Base-by-base conservation (phyloP, 1,140 invertebrate genomes). In the Tyrophagus putrescentiae region DNA sequence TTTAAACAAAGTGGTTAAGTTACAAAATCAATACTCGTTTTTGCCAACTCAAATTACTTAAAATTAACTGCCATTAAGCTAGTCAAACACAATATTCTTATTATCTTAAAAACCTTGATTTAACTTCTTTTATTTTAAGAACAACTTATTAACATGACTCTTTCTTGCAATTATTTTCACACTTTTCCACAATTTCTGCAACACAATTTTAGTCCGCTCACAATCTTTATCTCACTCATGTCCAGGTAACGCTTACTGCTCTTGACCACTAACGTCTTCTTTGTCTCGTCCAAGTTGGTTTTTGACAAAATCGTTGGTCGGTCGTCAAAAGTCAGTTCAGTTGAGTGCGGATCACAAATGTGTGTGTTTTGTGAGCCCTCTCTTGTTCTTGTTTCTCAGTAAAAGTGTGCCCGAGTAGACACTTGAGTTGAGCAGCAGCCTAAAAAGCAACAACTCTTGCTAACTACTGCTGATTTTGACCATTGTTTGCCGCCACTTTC, bases 201-300 rank as follows among this genome's bases (percentile, higher is more conserved):
- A 9, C 4, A 13, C 31, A 31, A 53, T n/a, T n/a, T n/a, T n/a
- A 58, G 56, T 45, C 56, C 33, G 33, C 33, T 58, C 32, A 42
- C 56, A 58, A 42, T 58, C 23, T 36, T 42, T 25, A 41, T 41
- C 1, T 58, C 33, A n/a, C 31, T 36, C 48, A 36, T 58, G 33
- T 42, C 33, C 18, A 57, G 31, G 32, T 61, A 57, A 61, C 52
- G 1, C 32, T 53, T 23, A 31, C 28, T 16, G 21, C 11, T 5
- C 56, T 60, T 11, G 29, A 58, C 57, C 34, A 44, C 27, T 45
- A 62, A 44, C 41, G 25, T 21, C 21, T 34, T 64, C 70, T 68
- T 72, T 64, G 72, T 82, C 84, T 34, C 25, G 33, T 31, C 25
- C 23, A 28, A 21, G 52, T n/a, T n/a, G n/a, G n/a, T n/a, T n/a